Evolutionary conservation across 2,888 invertebrate genomes (phyloP), one percentile per base, ranked within the genome.

Genomic region (Entomobrya multifasciata): DNA sequence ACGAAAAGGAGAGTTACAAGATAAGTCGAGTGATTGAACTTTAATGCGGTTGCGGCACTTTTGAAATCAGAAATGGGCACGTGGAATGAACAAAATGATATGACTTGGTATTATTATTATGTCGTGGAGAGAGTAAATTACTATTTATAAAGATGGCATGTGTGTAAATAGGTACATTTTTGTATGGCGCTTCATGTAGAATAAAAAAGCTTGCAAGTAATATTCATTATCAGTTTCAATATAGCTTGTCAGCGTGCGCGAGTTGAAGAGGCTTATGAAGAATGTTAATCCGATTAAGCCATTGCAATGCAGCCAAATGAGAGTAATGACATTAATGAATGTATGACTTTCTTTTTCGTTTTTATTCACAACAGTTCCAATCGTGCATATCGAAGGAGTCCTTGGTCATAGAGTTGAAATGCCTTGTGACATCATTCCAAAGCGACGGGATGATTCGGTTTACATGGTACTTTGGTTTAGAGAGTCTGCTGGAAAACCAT

Each of bases 381-480:
- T 96, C 92, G 95, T 95, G 88, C 95, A 96, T 92, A 95, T 97
- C 87, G 95, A 96, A 92, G 97, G 97, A 30, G 97, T 97, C 5
- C 93, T 96, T 90, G 96, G 96, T 36, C 95, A 95, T 92, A 96
- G 96, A 92, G 96, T 96, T 22, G 95, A 96, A 89, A 94, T 97
- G 79, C 97, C 97, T 13, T 97, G 97, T 93, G 96, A 97, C 93
- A 96, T 97, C 90, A 95, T 95, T 91, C 95, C 97, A 10, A 94
- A 95, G 90, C 95, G 96, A 91, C 94, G 95, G 80, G 95, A 96
- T 92, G 97, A 97, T 93, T 95, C 95, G 30, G 96, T 97, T 80
- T 96, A 95, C 92, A 96, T 97, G 96, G 97, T 97, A 22, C 70
- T 85, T 30, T 97, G 97, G 97, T 97, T 96, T 93, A 96, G 96